Percentiles rank a stretch among this genome's conserved stretches.
These are phyloP conservation scores for Ypsolopha sequella DNA, from an alignment of 2,888 invertebrate genomes.

Conservation along the genomic window DNA sequence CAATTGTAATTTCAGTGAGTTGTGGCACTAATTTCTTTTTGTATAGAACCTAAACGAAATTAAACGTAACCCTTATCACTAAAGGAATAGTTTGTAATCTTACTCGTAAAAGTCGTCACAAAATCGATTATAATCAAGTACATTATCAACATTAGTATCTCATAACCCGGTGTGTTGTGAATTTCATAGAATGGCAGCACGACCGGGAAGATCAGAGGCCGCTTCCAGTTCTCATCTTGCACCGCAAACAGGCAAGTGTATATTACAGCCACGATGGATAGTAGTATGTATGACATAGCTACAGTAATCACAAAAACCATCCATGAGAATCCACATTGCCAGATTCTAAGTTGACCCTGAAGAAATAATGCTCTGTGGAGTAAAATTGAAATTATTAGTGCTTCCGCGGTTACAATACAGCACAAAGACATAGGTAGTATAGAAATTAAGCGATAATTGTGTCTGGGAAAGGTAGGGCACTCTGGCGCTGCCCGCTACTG, in stretches of 20 bases:
- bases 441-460: too few relatives aligned
- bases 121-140: conserved; percentile 17
- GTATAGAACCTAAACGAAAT: too few relatives aligned
- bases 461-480: too few relatives aligned
- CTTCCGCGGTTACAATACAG: too few relatives aligned
- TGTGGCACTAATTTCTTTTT: too few relatives aligned
- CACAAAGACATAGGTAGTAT: too few relatives aligned
- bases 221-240: conserved; percentile 25
- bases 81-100: conserved; percentile 9
- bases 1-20: too few relatives aligned
- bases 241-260: conserved; percentile 33
- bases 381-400: not conserved
- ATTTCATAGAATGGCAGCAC: conserved; percentile 46
- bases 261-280: conserved; percentile 21
- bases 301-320: conserved; percentile 17
- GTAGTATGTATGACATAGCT: conserved; percentile 16
- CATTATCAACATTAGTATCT: conserved; percentile 26
- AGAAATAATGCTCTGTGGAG: conserved; percentile 34
- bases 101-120: conserved; percentile 31
- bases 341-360: conserved; percentile 36
- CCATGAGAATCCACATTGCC: conserved; percentile 36
- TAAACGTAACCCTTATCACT: too few relatives aligned
- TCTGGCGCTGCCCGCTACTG: too few relatives aligned
- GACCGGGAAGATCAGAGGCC: conserved; percentile 39
- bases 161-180: conserved; percentile 42